phyloP scores from a whole-genome alignment of 2,888 invertebrate species.

The Diarsia rubi region DNA sequence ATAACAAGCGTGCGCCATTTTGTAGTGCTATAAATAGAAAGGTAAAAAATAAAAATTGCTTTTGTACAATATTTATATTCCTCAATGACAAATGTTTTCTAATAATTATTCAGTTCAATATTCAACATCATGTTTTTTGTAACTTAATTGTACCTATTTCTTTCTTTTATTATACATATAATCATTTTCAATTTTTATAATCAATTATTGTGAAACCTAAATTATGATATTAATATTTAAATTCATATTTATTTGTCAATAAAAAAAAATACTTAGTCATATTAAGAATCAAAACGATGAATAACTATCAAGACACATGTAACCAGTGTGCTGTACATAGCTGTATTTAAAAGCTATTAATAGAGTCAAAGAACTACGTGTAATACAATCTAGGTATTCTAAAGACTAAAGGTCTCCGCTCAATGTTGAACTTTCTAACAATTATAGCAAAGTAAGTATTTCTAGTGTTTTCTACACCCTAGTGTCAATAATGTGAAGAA shows the following conservation, averaged over 20 bases:
- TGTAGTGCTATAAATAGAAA: background rate
- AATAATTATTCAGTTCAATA: constrained; percentile 2
- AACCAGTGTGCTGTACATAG: constrained; percentile 11
- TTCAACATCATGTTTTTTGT: constrained; percentile 2
- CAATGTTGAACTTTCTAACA: constrained; percentile 47
- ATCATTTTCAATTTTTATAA: constrained; percentile 2
- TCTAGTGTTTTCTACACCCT: constrained; percentile 53
- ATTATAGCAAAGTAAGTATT: constrained; percentile 58
- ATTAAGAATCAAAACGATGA: background rate
- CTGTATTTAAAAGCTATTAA: background rate
- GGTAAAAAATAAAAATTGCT: background rate
- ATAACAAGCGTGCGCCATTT: background rate
- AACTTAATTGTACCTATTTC: background rate
- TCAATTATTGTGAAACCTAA: background rate
- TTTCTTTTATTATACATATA: background rate
- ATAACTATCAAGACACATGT: background rate
- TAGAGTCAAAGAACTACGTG: background rate
- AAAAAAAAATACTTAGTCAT: background rate
- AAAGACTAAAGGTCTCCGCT: constrained; percentile 37
- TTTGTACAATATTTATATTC: constrained; percentile 4
- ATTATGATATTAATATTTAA: constrained; percentile 7
- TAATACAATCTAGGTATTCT: background rate
- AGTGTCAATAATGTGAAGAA: constrained; percentile 14
- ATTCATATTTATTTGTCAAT: background rate
- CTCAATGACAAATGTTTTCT: constrained; percentile 11